phyloP scores from a whole-genome alignment of 2,797 vertebrate species.

The Danio kyathit region DNA sequence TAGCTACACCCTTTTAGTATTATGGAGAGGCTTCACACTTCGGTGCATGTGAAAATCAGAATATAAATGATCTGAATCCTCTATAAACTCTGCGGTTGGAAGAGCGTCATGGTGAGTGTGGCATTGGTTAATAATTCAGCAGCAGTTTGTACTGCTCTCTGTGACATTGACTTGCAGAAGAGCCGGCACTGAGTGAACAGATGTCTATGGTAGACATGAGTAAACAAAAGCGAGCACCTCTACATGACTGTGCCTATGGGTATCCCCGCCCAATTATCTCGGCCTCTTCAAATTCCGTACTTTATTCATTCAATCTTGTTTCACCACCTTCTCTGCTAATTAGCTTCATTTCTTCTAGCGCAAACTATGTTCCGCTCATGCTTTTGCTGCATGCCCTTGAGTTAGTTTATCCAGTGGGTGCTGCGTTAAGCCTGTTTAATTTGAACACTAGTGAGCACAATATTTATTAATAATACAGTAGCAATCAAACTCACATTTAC shows the following conservation, averaged over 20 bases:
- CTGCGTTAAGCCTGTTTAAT: background rate
- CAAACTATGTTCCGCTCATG: background rate
- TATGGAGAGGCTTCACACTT: background rate
- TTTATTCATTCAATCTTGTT: constrained; percentile 15
- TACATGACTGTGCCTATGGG: constrained; percentile 65
- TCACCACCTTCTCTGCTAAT: constrained; percentile 36
- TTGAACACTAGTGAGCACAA: background rate
- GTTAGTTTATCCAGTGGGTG: constrained; percentile 4
- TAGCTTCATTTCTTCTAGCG: background rate
- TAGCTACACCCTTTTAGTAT: background rate
- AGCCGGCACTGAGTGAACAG: constrained; percentile 74
- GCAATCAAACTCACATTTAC: background rate
- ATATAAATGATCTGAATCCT: background rate
- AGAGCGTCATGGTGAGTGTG: constrained; percentile 18
- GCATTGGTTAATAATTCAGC: constrained; percentile 69
- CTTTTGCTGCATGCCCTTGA: constrained; percentile 20
- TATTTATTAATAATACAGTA: background rate
- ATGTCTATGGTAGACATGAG: constrained; percentile 73
- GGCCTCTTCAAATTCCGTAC: background rate
- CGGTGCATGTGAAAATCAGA: background rate
- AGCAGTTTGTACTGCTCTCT: constrained; percentile 66
- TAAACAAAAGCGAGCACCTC: constrained; percentile 71
- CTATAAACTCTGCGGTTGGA: constrained; percentile 1
- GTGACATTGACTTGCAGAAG: constrained; percentile 70
- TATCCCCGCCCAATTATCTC: constrained; percentile 48